phyloP scores from a whole-genome alignment of 1,140 invertebrate species.

The Araneus ventricosus region DNA sequence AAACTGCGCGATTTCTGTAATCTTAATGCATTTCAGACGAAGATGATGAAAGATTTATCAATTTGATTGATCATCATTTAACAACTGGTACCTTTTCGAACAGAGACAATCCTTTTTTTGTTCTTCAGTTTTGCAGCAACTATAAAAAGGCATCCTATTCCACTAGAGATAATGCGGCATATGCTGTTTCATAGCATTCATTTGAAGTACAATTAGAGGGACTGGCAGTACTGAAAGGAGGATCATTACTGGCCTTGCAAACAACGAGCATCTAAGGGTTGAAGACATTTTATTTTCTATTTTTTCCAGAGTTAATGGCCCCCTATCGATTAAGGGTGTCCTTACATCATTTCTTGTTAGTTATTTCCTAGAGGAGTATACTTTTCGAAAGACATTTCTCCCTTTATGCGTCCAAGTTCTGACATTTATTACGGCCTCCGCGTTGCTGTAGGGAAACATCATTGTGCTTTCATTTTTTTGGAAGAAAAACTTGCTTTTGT shows the following conservation, averaged over 20 bases:
- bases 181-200: constrained; percentile 2
- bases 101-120: too few relatives aligned
- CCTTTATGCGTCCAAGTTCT: not conserved
- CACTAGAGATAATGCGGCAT: not conserved
- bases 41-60: too few relatives aligned
- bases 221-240: not conserved
- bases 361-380: constrained; percentile 44
- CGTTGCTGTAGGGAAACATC: not conserved
- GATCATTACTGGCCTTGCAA: constrained; percentile 39
- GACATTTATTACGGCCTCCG: not conserved
- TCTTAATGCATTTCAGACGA: too few relatives aligned
- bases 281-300: constrained; percentile 21
- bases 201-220: constrained; percentile 26
- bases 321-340: constrained; percentile 48
- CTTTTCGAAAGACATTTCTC: constrained; percentile 37
- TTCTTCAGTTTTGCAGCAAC: not conserved
- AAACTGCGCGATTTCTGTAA: too few relatives aligned
- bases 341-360: constrained; percentile 58
- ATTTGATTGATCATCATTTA: too few relatives aligned
- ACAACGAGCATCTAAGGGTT: constrained; percentile 41
- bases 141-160: not conserved
- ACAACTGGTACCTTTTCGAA: too few relatives aligned
- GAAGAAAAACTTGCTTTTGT: not conserved
- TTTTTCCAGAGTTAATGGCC: constrained; percentile 39
- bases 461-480: not conserved